These are phyloP conservation scores for Hestina assimilis DNA, from an alignment of 1,140 invertebrate genomes.

Conservation along the genomic window DNA sequence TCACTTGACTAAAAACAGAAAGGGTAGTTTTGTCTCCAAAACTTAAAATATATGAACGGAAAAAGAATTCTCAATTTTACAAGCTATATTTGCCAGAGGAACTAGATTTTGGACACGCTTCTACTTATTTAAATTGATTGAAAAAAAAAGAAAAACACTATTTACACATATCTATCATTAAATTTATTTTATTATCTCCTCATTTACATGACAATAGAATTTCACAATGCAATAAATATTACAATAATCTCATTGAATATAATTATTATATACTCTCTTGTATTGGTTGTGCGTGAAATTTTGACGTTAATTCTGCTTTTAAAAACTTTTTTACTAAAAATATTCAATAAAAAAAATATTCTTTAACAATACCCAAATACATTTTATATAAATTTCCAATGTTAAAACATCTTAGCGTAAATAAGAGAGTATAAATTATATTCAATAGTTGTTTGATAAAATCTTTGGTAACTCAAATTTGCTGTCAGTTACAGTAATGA, in stretches of 20 bases:
- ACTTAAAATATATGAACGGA: no score
- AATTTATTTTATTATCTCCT: constrained; percentile 56
- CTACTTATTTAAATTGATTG: no score
- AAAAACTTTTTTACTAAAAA: no score
- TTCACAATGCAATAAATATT: constrained; percentile 17
- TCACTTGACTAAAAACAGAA: no score
- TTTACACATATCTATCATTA: constrained; percentile 57
- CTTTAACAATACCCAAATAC: not conserved
- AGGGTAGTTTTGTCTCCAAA: no score
- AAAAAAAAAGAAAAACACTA: constrained; percentile 34
- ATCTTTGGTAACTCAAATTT: constrained; percentile 7
- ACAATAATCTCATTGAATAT: constrained; percentile 27
- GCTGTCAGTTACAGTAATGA: not conserved
- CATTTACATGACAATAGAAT: constrained; percentile 47
- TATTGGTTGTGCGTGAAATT: constrained; percentile 30
- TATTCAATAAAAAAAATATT: no score
- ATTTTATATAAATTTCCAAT: not conserved
- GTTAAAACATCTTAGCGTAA: not conserved
- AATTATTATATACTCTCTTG: constrained; percentile 19
- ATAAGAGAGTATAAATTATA: constrained; percentile 12
- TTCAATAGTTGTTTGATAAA: not conserved
- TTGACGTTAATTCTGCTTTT: no score
- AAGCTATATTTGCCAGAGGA: no score
- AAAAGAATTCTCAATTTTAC: no score
- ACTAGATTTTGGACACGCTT: no score